Conservation (phyloP, 2,888 invertebrate genomes). For the Lepetodrilus schrolli region DNA sequence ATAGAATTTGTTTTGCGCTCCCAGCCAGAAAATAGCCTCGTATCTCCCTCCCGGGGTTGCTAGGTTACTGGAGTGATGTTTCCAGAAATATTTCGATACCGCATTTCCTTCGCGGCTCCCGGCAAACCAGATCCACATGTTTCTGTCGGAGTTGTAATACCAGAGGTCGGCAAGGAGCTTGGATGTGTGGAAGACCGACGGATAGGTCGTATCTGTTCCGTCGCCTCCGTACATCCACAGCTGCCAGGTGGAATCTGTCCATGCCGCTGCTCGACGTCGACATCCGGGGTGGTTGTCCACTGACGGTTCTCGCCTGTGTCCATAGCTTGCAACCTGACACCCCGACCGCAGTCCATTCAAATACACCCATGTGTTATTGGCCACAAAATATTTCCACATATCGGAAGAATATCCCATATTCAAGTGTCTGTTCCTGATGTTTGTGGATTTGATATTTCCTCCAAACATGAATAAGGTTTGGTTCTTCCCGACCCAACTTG, state of each 20-base stretch:
- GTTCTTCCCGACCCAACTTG: conserved; percentile 46
- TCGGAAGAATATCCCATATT: conserved; percentile 56
- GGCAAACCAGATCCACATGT: conserved; percentile 60
- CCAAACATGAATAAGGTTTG: conserved; percentile 59
- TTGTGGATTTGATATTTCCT: conserved; percentile 52
- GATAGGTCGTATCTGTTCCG: conserved; percentile 47
- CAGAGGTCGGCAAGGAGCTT: conserved; percentile 59
- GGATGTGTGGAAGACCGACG: conserved; percentile 43
- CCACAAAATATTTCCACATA: conserved; percentile 54
- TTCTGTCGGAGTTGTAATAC: conserved; percentile 46
- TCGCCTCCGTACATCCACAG: conserved; percentile 68
- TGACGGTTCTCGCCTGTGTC: conserved; percentile 29
- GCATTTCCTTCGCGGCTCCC: conserved; percentile 50
- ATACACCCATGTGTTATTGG: conserved; percentile 49
- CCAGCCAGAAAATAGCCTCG: conserved; percentile 47
- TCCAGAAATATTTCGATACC: conserved; percentile 43
- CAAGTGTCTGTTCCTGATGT: conserved; percentile 45
- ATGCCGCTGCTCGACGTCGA: conserved; percentile 50
- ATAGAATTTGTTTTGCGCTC: conserved; percentile 41
- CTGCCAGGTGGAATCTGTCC: conserved; percentile 50
- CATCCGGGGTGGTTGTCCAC: conserved; percentile 51
- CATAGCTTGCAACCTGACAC: conserved; percentile 45
- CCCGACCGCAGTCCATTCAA: conserved; percentile 39
- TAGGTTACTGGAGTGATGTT: conserved; percentile 36
- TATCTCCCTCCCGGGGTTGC: conserved; percentile 53